Conservation (phyloP, 1,140 invertebrate genomes). For the Lasaia peninsularis region DNA sequence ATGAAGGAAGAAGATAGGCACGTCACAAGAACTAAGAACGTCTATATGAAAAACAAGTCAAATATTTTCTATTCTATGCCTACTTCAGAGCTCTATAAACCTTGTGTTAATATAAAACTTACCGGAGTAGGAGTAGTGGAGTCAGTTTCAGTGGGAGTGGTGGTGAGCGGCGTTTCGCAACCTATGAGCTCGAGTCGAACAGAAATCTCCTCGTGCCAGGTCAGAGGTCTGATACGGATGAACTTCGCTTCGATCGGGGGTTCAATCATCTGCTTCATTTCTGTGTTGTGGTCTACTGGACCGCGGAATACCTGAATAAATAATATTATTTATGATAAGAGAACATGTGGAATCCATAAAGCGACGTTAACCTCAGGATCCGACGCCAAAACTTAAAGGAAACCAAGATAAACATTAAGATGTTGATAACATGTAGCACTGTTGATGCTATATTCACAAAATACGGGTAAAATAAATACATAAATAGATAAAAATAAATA, state of each 20-base stretch:
- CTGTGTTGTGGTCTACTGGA: constrained; percentile 79
- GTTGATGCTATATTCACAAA: too few relatives aligned
- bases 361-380: too few relatives aligned
- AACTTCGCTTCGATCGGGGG: constrained; percentile 83
- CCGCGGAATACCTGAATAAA: constrained; percentile 82
- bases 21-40: too few relatives aligned
- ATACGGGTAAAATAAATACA: too few relatives aligned
- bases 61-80: too few relatives aligned
- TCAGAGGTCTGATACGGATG: constrained; percentile 83
- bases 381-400: too few relatives aligned
- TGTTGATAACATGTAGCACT: too few relatives aligned
- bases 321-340: constrained; percentile 1
- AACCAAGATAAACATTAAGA: too few relatives aligned
- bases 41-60: too few relatives aligned
- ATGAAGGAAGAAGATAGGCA: too few relatives aligned
- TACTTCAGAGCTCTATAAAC: neutral
- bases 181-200: constrained; percentile 87
- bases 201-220: constrained; percentile 87
- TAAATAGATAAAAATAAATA: too few relatives aligned
- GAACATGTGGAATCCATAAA: too few relatives aligned
- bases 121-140: constrained; percentile 17
- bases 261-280: constrained; percentile 81
- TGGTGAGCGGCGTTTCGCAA: constrained; percentile 69
- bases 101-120: neutral
- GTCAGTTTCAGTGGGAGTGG: constrained; percentile 27